Evolutionary conservation across 2,888 invertebrate species (phyloP).

Genomic region (Dicyrtoma fusca): DNA sequence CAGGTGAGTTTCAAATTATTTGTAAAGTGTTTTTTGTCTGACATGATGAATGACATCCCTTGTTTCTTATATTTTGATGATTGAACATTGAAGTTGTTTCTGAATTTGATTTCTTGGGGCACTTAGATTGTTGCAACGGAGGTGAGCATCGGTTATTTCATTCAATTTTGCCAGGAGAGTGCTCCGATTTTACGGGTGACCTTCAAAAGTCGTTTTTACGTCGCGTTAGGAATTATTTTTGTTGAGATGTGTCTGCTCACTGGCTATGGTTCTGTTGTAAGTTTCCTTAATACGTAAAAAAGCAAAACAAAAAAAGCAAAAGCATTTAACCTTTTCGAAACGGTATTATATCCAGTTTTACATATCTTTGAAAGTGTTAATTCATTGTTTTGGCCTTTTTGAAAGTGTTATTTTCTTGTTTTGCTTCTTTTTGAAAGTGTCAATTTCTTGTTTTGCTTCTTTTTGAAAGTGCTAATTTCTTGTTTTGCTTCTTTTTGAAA

Average conservation of each 20-base stretch:
- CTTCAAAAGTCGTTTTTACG: neutral
- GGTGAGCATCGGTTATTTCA: neutral
- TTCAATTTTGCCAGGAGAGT: neutral
- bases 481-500: too few species aligned
- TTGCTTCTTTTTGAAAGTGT: neutral
- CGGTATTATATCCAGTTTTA: neutral
- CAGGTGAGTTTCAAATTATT: slow-evolving; percentile 8
- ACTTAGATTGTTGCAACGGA: slow-evolving; percentile 20
- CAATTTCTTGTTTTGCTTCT: too few species aligned
- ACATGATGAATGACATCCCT: too few species aligned
- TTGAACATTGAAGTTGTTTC: neutral
- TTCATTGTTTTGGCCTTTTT: neutral
- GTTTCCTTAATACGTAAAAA: neutral
- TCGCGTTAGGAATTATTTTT: neutral
- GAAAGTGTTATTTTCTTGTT: too few species aligned
- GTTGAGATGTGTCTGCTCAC: neutral
- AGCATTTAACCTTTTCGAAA: neutral
- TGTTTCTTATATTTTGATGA: neutral
- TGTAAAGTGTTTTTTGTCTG: too few species aligned
- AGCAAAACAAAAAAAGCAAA: neutral
- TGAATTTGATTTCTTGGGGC: slow-evolving; percentile 1
- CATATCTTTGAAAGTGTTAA: neutral
- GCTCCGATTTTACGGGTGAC: neutral
- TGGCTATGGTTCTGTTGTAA: neutral
- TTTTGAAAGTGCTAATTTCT: too few species aligned